Evolutionary conservation across 2,888 invertebrate species (phyloP), one percentile per base, ranked within the genome.

Genomic region (Taphrorychus bicolor): DNA sequence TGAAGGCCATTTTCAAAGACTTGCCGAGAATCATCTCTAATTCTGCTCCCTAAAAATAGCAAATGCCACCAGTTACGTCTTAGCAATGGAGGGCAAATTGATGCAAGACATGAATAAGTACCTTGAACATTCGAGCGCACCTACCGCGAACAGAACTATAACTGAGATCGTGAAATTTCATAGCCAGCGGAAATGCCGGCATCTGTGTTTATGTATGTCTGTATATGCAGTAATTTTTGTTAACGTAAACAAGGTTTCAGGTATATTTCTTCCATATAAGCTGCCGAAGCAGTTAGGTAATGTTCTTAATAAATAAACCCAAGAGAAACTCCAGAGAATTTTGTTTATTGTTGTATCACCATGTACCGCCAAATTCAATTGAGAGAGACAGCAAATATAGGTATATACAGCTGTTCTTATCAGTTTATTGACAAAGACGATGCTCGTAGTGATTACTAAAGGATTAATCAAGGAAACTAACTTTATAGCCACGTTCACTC

Each of bases 1-100:
- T 45, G 19, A 67, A 67, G 16, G 67, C 67, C 67, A 67, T 62
- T 49, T 62, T 67, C n/a, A 67, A 18, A 17, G 67, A 67, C 58
- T 67, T 62, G 16, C 67, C 67, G 0, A 67, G 21, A 18, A 67
- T 67, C 67, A 66, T 66, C 14, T 66, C 66, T 17, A 66, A 42
- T 48, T 66, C 66, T 32, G 61, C 14, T n/a, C 61, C 61, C 66
- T 66, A 22, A 19, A 60, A 66, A 53, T n/a, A 16, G 17, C 5
- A n/a, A n/a, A n/a, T n/a, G n/a, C n/a, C n/a, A n/a, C n/a, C n/a
- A n/a, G n/a, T n/a, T n/a, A n/a, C n/a, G n/a, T n/a, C n/a, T n/a
- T n/a, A n/a, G n/a, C n/a, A n/a, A n/a, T n/a, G n/a, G n/a, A n/a
- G n/a, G n/a, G n/a, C n/a, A n/a, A n/a, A n/a, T n/a, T n/a, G n/a